Evolutionary conservation across 2,113 vertebrate species (phyloP).

Genomic region (Elaphurus davidianus): DNA sequence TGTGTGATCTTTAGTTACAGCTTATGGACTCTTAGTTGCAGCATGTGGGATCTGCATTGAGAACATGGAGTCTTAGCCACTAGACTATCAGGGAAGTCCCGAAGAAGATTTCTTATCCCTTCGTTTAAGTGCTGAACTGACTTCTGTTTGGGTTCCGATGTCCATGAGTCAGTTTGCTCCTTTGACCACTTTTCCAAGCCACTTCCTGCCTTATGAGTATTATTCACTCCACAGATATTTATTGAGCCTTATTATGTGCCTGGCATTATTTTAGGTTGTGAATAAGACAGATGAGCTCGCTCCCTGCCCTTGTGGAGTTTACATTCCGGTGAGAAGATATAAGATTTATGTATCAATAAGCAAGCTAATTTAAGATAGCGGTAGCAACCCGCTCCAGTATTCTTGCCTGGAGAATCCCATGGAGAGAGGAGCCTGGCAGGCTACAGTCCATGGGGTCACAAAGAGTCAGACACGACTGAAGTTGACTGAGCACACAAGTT

Average conservation of each 20-base stretch:
- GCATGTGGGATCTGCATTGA: background rate
- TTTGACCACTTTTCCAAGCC: background rate
- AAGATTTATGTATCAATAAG: background rate
- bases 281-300: background rate
- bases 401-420: background rate
- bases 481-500: background rate
- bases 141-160: background rate
- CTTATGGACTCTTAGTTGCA: background rate
- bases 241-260: background rate
- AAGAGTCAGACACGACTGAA: background rate
- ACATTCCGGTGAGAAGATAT: background rate
- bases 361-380: background rate
- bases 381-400: background rate
- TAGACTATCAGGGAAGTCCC: background rate
- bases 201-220: background rate
- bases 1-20: background rate
- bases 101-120: background rate
- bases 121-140: background rate
- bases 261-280: conserved; percentile 10
- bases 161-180: background rate
- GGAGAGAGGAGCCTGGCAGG: background rate
- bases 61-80: background rate
- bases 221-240: background rate
- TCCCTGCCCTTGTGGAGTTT: background rate
- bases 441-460: background rate